Evolutionary conservation across 2,113 vertebrate species (phyloP).

Genomic region (Laterallus jamaicensis): DNA sequence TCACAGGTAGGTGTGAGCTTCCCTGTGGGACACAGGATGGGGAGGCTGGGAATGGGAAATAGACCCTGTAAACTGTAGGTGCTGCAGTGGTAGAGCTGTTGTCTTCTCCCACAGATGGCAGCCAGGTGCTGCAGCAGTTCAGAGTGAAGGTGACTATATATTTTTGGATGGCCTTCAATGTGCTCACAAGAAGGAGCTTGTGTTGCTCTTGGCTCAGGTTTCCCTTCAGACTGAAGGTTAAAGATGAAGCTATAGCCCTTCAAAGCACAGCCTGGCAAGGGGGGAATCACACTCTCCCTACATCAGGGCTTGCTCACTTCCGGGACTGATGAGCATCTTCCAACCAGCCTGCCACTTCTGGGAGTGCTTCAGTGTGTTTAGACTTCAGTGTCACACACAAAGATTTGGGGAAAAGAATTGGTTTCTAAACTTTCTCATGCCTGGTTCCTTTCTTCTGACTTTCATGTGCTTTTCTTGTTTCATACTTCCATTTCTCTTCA

Average conservation of each 20-base stretch:
- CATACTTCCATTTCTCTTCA: not conserved
- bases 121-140: not conserved
- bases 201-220: not conserved
- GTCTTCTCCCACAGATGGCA: not conserved
- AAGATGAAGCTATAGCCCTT: not conserved
- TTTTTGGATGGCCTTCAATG: not conserved
- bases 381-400: not conserved
- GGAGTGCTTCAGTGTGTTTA: not conserved
- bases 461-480: not conserved
- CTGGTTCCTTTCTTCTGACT: not conserved
- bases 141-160: not conserved
- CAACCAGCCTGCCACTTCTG: not conserved
- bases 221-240: not conserved
- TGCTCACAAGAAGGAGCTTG: not conserved
- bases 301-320: not conserved
- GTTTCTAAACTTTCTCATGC: not conserved
- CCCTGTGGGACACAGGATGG: not conserved
- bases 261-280: not conserved
- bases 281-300: not conserved
- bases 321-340: not conserved
- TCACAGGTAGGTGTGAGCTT: conserved; percentile 8
- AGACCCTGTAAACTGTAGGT: not conserved
- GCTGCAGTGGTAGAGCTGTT: not conserved
- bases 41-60: not conserved
- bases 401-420: not conserved